Base-by-base conservation (phyloP, 92 coral and sea anemone species). In the Chrysogorgia sp. region DNA sequence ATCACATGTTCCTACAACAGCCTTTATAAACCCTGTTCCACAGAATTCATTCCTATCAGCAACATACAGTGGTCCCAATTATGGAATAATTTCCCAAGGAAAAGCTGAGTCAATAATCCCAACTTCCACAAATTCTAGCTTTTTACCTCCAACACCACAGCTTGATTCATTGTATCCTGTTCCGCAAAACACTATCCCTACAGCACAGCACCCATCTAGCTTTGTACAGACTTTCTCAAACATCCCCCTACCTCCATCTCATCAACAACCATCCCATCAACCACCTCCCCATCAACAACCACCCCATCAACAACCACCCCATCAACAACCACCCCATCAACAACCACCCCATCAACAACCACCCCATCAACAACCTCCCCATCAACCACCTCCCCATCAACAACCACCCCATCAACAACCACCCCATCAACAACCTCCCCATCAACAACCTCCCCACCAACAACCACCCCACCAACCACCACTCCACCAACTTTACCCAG, bases 211-310 rank as follows among this genome's bases (percentile, higher is more conserved):
- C 63, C 92, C 92, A 53, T 65, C 91, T 21, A 84, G 72, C 60
- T 92, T 83, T 89, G 91, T 90, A 56, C 49, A 85, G 68, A 81
- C 90, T 28, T 91, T 90, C 23, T 71, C 80, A 24, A 75, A 82
- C 10, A 79, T 85, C 25, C 87, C 86, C 40, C 88, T 91, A 8
- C 74, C 58, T 14, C 45, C 45, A 17, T 43, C 43, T 15, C 33
- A 22, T 68, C 8, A 37, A 34, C 40, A 34, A 26, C 62, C 24
- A 43, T 19, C 57, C 26, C 74, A 67, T 23, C 74, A 49, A 67
- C 74, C 62, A 22, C 62, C 62, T 0, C 24, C 62, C 10, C 62
- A 56, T 13, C 92, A 85, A 35, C 86, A 28, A 0, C 74, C 49
- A 40, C 53, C 76, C 32, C 31, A 20, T 1, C 76, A 25, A 45